These are phyloP conservation scores for Euthynnus affinis DNA, from an alignment of 2,797 vertebrate species.

Conservation along the genomic window DNA sequence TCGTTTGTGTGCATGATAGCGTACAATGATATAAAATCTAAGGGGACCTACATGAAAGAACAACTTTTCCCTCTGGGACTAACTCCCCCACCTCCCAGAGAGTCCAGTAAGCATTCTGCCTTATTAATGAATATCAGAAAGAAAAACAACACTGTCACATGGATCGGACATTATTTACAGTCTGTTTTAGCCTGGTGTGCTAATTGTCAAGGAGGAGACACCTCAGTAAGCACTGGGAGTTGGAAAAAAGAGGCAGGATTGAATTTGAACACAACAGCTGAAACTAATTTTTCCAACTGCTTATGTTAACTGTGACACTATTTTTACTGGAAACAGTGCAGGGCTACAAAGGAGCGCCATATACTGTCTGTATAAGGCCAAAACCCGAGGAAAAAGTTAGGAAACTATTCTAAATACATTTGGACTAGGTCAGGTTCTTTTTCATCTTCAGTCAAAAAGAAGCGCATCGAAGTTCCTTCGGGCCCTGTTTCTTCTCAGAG, in stretches of 20 bases:
- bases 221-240: conserved; percentile 77
- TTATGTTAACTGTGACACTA: conserved; percentile 86
- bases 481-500: conserved; percentile 80
- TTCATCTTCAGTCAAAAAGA: conserved; percentile 79
- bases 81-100: conserved; percentile 74
- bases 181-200: conserved; percentile 80
- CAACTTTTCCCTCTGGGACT: conserved; percentile 81
- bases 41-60: conserved; percentile 87
- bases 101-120: conserved; percentile 84
- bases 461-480: conserved; percentile 74
- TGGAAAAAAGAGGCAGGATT: conserved; percentile 66
- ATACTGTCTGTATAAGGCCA: conserved; percentile 88
- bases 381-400: conserved; percentile 82
- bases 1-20: conserved; percentile 87
- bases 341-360: conserved; percentile 66
- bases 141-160: conserved; percentile 86
- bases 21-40: conserved; percentile 86
- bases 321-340: conserved; percentile 86
- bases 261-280: conserved; percentile 76
- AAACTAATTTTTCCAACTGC: conserved; percentile 86
- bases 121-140: conserved; percentile 86
- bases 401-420: conserved; percentile 84
- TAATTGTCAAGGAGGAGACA: conserved; percentile 84
- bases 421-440: conserved; percentile 70
- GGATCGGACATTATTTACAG: conserved; percentile 79